These are phyloP conservation scores for Streptopelia turtur DNA, from an alignment of 2,797 vertebrate species.

Conservation along the genomic window DNA sequence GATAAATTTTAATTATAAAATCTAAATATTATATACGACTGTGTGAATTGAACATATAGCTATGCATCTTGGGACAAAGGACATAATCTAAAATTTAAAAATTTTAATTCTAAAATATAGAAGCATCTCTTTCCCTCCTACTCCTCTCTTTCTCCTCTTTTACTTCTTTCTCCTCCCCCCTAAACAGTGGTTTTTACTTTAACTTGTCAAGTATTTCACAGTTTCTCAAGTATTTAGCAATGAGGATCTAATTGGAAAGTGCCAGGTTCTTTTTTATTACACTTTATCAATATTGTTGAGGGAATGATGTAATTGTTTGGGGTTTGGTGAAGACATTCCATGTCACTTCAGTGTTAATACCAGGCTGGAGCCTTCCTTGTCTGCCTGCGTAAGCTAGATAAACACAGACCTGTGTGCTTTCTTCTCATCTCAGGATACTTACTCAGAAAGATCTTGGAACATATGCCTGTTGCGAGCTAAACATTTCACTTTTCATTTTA, in stretches of 20 bases:
- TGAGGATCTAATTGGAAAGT: conserved; percentile 68
- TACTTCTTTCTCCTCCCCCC: neutral
- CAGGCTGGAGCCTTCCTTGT: conserved; percentile 90
- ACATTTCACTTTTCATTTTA: conserved; percentile 83
- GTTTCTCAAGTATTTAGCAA: conserved; percentile 60
- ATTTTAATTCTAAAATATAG: neutral
- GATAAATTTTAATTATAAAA: neutral
- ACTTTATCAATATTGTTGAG: conserved; percentile 86
- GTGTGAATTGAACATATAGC: neutral
- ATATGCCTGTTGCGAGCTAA: conserved; percentile 78
- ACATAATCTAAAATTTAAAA: neutral
- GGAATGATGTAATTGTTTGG: conserved; percentile 89
- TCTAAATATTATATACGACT: neutral
- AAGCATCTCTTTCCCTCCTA: neutral
- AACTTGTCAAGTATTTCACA: conserved; percentile 48
- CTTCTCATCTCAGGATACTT: conserved; percentile 81
- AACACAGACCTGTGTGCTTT: conserved; percentile 88
- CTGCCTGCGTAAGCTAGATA: conserved; percentile 87
- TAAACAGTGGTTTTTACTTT: neutral
- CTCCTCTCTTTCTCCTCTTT: neutral
- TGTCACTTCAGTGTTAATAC: conserved; percentile 86
- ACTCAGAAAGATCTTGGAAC: conserved; percentile 77
- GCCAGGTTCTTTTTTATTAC: conserved; percentile 71
- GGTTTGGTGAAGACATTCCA: conserved; percentile 87
- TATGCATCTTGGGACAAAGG: neutral